A percentile compares a stretch with the other conserved stretches of the same genome.
phyloP scores from a whole-genome alignment of 2,113 vertebrate genomes.

The Octodon degus region DNA sequence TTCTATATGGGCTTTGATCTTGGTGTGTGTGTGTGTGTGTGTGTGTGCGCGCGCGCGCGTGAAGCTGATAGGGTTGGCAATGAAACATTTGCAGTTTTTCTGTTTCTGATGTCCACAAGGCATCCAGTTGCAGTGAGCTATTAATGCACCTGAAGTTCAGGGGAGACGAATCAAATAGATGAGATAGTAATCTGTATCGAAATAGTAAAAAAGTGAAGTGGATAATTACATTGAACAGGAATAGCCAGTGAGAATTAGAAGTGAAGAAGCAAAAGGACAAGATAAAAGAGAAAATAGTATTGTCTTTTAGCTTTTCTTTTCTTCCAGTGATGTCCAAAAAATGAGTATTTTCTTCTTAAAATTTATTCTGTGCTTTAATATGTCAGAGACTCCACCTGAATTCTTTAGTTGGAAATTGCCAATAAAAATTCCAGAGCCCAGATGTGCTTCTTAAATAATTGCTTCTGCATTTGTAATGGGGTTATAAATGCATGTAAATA shows the following conservation, averaged over 20 bases:
- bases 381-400: not conserved
- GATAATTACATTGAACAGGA: not conserved
- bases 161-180: not conserved
- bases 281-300: not conserved
- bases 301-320: not conserved
- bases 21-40: not conserved
- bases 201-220: not conserved
- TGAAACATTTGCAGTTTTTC: not conserved
- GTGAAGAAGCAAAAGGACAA: not conserved
- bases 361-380: not conserved
- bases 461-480: not conserved
- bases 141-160: not conserved
- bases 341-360: not conserved
- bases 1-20: no score
- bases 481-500: not conserved
- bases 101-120: not conserved
- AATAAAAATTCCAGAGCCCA: not conserved
- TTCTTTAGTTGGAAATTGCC: not conserved
- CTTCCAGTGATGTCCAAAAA: not conserved
- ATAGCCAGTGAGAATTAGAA: not conserved
- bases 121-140: rapidly evolving
- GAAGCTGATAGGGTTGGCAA: rapidly evolving
- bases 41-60: not conserved
- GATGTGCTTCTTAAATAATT: not conserved
- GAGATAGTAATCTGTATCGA: not conserved